Evolutionary conservation across 1,140 invertebrate genomes (phyloP).

Genomic region (Habropoda laboriosa): DNA sequence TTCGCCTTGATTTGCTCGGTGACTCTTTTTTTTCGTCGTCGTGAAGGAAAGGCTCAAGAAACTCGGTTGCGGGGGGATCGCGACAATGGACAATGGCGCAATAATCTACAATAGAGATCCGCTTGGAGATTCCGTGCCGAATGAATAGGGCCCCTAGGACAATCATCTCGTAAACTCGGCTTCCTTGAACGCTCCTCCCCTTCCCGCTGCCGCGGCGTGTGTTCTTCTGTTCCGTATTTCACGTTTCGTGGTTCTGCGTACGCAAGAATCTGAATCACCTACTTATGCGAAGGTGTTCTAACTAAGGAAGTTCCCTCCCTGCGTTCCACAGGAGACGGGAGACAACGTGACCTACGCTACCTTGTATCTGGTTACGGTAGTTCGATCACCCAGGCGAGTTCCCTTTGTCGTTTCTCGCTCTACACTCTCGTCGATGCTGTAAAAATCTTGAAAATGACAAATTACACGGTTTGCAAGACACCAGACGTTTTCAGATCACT

Average conservation of each 20-base stretch:
- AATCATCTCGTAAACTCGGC: constrained; percentile 75
- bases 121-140: constrained; percentile 68
- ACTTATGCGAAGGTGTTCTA: constrained; percentile 53
- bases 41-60: constrained; percentile 48
- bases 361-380: background rate
- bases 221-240: constrained; percentile 57
- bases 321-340: background rate
- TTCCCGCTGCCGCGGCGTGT: constrained; percentile 17
- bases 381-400: background rate
- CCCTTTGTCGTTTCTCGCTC: background rate
- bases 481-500: background rate
- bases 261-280: constrained; percentile 55
- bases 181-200: constrained; percentile 61
- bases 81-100: constrained; percentile 74
- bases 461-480: background rate
- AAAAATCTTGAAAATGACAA: too few species aligned
- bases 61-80: constrained; percentile 50
- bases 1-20: constrained; percentile 9
- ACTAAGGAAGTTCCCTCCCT: constrained; percentile 37
- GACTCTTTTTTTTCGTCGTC: constrained; percentile 41
- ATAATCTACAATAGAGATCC: constrained; percentile 76
- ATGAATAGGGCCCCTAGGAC: constrained; percentile 73
- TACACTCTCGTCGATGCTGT: background rate
- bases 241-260: constrained; percentile 52
- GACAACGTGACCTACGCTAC: constrained; percentile 21